Evolutionary conservation across 92 coral and sea anemone genomes (phyloP), one percentile per base, ranked within the genome.

Genomic region (Umimayanthus chanpuru): DNA sequence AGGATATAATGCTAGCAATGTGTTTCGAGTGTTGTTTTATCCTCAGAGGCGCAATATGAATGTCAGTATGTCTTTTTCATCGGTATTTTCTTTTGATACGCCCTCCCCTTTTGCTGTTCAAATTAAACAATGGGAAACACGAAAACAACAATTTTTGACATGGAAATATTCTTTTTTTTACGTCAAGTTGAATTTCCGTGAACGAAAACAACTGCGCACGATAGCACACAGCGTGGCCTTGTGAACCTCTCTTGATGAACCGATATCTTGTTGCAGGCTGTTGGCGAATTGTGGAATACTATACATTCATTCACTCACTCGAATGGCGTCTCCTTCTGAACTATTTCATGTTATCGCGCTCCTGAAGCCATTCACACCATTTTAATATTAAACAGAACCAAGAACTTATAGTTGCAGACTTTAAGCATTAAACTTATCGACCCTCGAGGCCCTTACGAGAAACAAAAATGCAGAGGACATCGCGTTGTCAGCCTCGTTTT

Each of bases 151-250:
- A 64, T 6, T 43, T 43, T 28, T 40, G 20, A 25, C 76, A 66
- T 40, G 75, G n/a, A 38, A 25, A 83, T 25, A 43, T 29, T 4
- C 65, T 47, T 70, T 39, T 67, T 16, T 44, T 78, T 68, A 3
- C 66, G 43, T 68, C 77, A 68, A 83, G 26, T 7, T 7, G 49
- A 70, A 83, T 83, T 44, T 53, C 67, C 47, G 74, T 5, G 49
- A 67, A 83, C 38, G 30, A 83, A 82, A 66, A 41, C 64, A 82
- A 2, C 40, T 14, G 40, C 41, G 12, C 18, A n/a, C 78, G 76
- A 83, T 70, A 83, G 25, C 47, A 16, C 28, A 18, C 18, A 18
- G 29, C 21, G 71, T 82, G 87, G 78, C 65, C 78, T 47, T 40
- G 77, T 36, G 28, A 43, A 47, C 78, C 68, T 61, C n/a, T 61